phyloP scores from a whole-genome alignment of 2,888 invertebrate species.

The Keiferia lycopersicella region DNA sequence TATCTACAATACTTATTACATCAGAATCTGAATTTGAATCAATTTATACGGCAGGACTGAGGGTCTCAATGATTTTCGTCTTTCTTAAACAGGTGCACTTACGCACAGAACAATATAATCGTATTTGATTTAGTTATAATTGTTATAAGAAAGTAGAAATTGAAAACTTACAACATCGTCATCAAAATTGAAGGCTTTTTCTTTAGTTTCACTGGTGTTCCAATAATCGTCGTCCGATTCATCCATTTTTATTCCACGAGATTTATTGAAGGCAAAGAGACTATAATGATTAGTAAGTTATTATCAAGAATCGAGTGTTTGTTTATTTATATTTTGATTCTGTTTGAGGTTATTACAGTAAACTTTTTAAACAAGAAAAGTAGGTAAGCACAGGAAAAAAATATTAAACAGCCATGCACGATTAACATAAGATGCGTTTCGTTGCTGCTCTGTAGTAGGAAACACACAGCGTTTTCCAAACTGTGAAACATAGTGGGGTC shows the following conservation, averaged over 20 bases:
- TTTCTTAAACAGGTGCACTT: no score
- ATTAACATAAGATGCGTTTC: background rate
- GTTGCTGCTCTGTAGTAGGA: background rate
- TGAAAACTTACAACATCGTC: slow-evolving; percentile 84
- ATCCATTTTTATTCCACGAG: slow-evolving; percentile 53
- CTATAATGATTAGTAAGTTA: background rate
- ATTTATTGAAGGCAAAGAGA: background rate
- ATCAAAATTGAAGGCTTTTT: slow-evolving; percentile 88
- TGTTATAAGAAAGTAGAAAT: no score
- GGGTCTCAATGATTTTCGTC: no score
- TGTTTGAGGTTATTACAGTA: background rate
- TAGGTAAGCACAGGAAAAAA: no score
- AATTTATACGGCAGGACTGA: no score
- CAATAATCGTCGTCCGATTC: slow-evolving; percentile 84
- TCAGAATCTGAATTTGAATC: no score
- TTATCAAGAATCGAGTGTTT: no score
- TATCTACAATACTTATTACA: no score
- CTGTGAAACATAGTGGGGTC: background rate
- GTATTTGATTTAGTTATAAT: no score
- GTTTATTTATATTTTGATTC: background rate
- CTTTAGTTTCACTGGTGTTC: slow-evolving; percentile 87
- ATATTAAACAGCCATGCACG: no score
- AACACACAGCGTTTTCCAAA: background rate
- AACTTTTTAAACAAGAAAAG: no score
- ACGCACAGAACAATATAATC: no score